Evolutionary conservation across 2,797 vertebrate genomes (phyloP).

Genomic region (Gephyroberyx darwinii): DNA sequence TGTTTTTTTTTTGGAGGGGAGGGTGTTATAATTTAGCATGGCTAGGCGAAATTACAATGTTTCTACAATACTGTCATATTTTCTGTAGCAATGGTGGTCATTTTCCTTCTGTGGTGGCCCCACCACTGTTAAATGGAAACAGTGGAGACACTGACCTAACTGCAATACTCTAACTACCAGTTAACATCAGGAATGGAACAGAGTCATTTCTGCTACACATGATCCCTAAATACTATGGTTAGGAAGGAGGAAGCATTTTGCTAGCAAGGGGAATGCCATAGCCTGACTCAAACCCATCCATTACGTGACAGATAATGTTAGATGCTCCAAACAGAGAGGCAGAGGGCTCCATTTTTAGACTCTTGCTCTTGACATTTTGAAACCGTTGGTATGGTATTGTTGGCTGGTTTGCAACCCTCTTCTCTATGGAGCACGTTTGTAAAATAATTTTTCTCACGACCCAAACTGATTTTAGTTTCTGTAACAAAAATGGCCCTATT

Average conservation of each 20-base stretch:
- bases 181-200: conserved; percentile 25
- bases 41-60: not conserved
- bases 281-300: conserved; percentile 16
- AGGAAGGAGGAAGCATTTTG: conserved; percentile 35
- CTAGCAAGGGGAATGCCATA: conserved; percentile 31
- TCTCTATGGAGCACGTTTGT: not conserved
- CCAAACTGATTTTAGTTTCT: not conserved
- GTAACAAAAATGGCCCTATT: not conserved
- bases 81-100: not conserved
- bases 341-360: conserved; percentile 7
- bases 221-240: conserved; percentile 37
- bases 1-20: not conserved
- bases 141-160: conserved; percentile 15
- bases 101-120: conserved; percentile 32
- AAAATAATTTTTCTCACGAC: not conserved
- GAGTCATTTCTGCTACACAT: conserved; percentile 15
- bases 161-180: conserved; percentile 7
- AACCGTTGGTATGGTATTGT: not conserved
- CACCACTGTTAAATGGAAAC: conserved; percentile 17
- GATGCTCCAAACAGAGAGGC: conserved; percentile 18
- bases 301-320: conserved; percentile 18
- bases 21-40: not conserved
- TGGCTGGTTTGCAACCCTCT: not conserved
- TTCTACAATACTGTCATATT: not conserved
- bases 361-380: not conserved